Evolutionary conservation across 2,888 invertebrate species (phyloP).

Genomic region (Trichacis sp.): DNA sequence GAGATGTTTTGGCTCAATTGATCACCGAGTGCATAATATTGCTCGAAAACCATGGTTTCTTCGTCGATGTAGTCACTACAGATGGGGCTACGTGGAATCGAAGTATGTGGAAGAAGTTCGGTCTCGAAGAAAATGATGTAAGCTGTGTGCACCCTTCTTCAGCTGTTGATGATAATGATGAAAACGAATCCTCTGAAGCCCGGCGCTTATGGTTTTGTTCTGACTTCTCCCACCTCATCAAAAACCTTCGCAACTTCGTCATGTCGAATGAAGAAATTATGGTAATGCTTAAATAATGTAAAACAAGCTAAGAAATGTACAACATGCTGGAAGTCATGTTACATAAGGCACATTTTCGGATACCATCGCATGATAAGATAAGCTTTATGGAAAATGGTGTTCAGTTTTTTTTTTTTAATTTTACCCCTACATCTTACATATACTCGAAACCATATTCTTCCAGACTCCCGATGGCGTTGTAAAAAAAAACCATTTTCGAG

Average conservation of each 20-base stretch:
- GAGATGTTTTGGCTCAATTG: conserved; percentile 7
- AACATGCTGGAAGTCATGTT: too few relatives aligned
- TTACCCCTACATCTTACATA: too few relatives aligned
- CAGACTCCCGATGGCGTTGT: neutral
- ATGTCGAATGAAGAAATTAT: too few relatives aligned
- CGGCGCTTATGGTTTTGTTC: conserved; percentile 27
- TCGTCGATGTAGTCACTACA: conserved; percentile 16
- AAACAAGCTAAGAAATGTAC: too few relatives aligned
- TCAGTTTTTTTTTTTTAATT: too few relatives aligned
- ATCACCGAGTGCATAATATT: conserved; percentile 12
- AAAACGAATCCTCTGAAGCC: neutral
- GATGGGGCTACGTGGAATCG: conserved; percentile 29
- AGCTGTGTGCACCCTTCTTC: neutral
- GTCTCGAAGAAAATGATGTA: neutral
- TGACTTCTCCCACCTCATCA: too few relatives aligned
- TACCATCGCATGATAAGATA: too few relatives aligned
- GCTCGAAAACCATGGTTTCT: conserved; percentile 14
- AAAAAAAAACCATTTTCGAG: neutral
- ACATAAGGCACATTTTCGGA: too few relatives aligned
- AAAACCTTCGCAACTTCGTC: too few relatives aligned
- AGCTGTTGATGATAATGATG: too few relatives aligned
- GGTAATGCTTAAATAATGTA: too few relatives aligned
- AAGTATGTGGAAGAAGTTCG: conserved; percentile 22
- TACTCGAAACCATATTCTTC: neutral
- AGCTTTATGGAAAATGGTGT: neutral